These are phyloP conservation scores for Nephrocerus scutellatus DNA, from an alignment of 2,888 invertebrate species.

Conservation along the genomic window DNA sequence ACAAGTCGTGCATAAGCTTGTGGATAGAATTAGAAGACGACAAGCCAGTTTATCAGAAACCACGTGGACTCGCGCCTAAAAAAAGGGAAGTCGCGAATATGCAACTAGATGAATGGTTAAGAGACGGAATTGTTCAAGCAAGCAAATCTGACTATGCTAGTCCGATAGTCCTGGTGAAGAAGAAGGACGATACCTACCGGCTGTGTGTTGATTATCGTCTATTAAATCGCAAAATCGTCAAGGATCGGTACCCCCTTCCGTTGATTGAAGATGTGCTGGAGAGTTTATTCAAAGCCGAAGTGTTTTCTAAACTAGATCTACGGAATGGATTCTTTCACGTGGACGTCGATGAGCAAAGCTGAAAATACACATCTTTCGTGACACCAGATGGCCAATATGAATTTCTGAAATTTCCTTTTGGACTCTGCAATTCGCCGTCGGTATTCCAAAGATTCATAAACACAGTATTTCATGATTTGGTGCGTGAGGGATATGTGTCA, in stretches of 20 bases:
- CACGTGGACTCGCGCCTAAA: no score
- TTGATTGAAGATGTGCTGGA: slow-evolving; percentile 7
- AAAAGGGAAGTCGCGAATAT: no score
- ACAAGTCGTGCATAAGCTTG: slow-evolving; percentile 7
- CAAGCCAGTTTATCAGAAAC: no score
- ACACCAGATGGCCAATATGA: slow-evolving; percentile 3
- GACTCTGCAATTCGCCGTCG: slow-evolving; percentile 1
- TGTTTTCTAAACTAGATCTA: slow-evolving; percentile 6
- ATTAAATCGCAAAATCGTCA: slow-evolving; percentile 2
- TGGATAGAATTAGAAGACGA: no score
- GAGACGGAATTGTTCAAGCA: slow-evolving; percentile 4
- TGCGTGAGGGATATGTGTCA: not conserved
- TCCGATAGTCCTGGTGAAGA: slow-evolving; percentile 4
- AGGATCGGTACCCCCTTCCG: slow-evolving; percentile 7
- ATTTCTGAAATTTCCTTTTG: slow-evolving; percentile 1
- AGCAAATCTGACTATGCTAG: slow-evolving; percentile 7
- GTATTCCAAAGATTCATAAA: slow-evolving; percentile 1
- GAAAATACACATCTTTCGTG: slow-evolving; percentile 2
- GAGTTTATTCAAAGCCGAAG: slow-evolving; percentile 1
- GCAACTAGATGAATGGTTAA: slow-evolving; percentile 8
- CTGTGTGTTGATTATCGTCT: slow-evolving; percentile 8
- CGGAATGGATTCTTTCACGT: slow-evolving; percentile 5
- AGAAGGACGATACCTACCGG: slow-evolving; percentile 6
- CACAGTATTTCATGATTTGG: slow-evolving; percentile 1
- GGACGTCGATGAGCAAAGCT: not conserved